Evolutionary conservation across 2,113 vertebrate species (phyloP).

Genomic region (Equus przewalskii): DNA sequence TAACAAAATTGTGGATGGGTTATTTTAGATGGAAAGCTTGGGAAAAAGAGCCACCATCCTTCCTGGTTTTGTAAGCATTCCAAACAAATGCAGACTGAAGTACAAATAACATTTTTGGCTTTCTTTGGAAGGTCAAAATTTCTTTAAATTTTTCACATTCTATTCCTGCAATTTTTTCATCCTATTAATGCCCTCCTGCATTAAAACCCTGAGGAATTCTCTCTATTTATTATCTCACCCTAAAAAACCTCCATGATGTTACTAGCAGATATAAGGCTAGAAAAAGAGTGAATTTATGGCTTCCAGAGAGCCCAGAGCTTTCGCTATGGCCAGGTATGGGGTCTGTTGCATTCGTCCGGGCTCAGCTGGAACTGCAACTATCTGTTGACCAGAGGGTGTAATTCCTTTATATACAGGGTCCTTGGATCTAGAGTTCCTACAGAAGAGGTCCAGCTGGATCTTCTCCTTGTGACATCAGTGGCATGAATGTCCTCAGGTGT

Average conservation of each 20-base stretch:
- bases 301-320: neutral
- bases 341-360: neutral
- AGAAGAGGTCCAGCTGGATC: neutral
- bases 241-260: neutral
- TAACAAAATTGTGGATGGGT: neutral
- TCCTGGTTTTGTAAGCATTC: neutral
- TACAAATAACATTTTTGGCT: slow-evolving; percentile 16
- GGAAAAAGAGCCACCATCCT: neutral
- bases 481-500: neutral
- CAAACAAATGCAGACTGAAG: neutral
- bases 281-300: neutral
- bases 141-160: slow-evolving; percentile 31
- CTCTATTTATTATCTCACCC: neutral
- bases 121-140: slow-evolving; percentile 24
- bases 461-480: rapidly evolving
- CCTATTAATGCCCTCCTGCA: neutral
- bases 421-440: neutral
- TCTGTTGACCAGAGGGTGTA: neutral
- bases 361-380: neutral
- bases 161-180: neutral
- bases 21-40: neutral
- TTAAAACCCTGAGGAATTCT: neutral
- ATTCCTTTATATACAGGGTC: neutral
- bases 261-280: neutral
- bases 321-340: rapidly evolving